Percentiles rank a stretch among this genome's conserved stretches.
Evolutionary conservation across 2,113 vertebrate genomes (phyloP).

Genomic region (Fukomys damarensis): DNA sequence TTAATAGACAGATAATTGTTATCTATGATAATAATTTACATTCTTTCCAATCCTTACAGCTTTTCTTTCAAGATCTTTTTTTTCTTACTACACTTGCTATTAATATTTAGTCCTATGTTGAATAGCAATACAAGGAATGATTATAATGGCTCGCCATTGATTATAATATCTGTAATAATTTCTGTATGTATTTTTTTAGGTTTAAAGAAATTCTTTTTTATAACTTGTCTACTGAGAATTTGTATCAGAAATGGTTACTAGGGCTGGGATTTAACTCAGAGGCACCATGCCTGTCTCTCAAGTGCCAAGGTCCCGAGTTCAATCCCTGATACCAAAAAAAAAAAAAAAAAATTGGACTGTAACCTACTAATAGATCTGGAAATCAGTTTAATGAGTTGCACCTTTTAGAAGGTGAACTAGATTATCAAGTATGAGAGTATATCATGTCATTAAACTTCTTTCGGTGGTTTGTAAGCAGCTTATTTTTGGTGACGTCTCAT

Average conservation of each 20-base stretch:
- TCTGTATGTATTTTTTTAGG: background rate
- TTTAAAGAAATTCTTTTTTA: conserved; percentile 43
- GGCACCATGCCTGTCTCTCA: too few relatives aligned
- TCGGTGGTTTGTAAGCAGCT: background rate
- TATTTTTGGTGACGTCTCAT: background rate
- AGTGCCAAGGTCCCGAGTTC: too few relatives aligned
- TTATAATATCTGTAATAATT: background rate
- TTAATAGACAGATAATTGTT: background rate
- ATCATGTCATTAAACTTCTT: background rate
- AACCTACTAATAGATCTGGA: background rate
- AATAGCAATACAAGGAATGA: conserved; percentile 12
- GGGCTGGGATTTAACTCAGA: too few relatives aligned
- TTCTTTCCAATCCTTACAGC: background rate
- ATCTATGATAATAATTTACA: background rate
- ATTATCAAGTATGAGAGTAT: background rate
- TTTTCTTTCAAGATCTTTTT: background rate
- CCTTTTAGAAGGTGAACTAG: background rate
- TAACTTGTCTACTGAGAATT: background rate
- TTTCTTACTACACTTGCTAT: background rate
- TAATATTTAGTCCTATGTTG: conserved; percentile 5
- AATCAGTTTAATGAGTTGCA: background rate
- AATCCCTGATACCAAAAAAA: too few relatives aligned
- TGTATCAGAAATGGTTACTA: conserved; percentile 36
- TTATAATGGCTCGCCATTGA: background rate
- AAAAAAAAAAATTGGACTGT: background rate